Conservation (phyloP, 2,888 invertebrate species). For the Lamellibrachia columna region DNA sequence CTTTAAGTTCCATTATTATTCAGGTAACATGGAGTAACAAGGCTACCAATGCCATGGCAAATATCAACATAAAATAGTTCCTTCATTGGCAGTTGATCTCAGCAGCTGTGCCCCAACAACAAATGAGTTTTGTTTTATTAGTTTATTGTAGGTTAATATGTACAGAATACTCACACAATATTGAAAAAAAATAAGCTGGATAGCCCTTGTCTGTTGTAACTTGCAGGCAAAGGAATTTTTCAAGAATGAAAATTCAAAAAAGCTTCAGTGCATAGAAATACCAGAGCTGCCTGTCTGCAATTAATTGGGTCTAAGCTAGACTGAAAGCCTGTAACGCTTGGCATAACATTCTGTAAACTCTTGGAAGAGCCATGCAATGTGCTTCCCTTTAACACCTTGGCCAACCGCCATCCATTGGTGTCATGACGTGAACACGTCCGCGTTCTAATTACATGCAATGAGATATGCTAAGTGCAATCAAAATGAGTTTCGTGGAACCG, state of each 20-base stretch:
- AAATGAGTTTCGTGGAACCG: neutral
- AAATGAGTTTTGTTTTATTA: no score
- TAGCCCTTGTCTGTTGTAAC: neutral
- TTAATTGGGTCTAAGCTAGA: conserved; percentile 3
- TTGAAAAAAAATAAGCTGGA: no score
- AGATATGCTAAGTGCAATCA: neutral
- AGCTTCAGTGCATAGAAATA: neutral
- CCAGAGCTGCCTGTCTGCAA: neutral
- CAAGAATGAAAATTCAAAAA: neutral
- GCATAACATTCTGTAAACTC: neutral
- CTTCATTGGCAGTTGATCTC: no score
- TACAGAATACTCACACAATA: no score
- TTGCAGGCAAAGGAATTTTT: neutral
- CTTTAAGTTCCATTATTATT: no score
- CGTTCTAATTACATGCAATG: neutral
- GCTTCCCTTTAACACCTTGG: neutral
- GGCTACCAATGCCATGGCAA: no score
- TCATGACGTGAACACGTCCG: neutral
- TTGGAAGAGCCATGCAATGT: neutral
- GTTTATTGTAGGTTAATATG: no score
- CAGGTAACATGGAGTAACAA: no score
- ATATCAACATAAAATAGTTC: no score
- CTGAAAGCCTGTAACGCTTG: neutral
- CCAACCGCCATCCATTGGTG: neutral
- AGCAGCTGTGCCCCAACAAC: no score